A percentile compares a stretch with the other conserved stretches of the same genome.
phyloP scores from a whole-genome alignment of 2,888 invertebrate species.

The Cecidostiba fungosa region DNA sequence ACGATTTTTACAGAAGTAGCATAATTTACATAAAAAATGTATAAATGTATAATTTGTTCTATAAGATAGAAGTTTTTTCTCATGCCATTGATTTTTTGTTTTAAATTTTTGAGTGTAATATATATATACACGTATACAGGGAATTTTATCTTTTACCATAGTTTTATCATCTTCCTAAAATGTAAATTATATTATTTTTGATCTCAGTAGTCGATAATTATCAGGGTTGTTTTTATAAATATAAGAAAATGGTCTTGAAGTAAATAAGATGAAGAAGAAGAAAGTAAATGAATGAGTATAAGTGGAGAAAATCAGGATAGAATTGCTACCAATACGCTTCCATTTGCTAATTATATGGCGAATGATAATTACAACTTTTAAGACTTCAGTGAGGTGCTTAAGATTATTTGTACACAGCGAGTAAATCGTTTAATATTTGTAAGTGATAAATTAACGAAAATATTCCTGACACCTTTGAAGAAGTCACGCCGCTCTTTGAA shows the following conservation, averaged over 20 bases:
- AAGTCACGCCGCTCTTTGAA: constrained; percentile 27
- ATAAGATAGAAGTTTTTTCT: constrained; percentile 5
- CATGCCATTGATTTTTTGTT: not conserved
- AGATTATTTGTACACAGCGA: constrained; percentile 29
- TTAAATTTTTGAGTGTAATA: not conserved
- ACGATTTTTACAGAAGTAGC: constrained; percentile 4
- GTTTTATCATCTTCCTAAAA: constrained; percentile 23
- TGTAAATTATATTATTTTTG: constrained; percentile 40
- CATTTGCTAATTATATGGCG: constrained; percentile 64
- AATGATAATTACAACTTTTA: constrained; percentile 63
- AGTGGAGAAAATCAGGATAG: constrained; percentile 5
- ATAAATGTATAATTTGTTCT: constrained; percentile 6
- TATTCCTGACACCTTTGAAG: constrained; percentile 41
- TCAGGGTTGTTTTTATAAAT: constrained; percentile 28
- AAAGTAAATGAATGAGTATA: not conserved
- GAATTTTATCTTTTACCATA: constrained; percentile 17
- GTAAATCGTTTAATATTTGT: constrained; percentile 17
- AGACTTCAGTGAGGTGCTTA: constrained; percentile 56
- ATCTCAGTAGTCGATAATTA: constrained; percentile 44
- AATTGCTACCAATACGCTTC: constrained; percentile 68
- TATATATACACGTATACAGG: not conserved
- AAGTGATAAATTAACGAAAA: constrained; percentile 28
- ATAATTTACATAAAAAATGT: not conserved
- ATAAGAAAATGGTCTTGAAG: constrained; percentile 8
- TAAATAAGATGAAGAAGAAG: not conserved